Percentiles rank a stretch among this genome's conserved stretches.
phyloP scores from a whole-genome alignment of 2,797 vertebrate genomes.

The Oreochromis mossambicus region DNA sequence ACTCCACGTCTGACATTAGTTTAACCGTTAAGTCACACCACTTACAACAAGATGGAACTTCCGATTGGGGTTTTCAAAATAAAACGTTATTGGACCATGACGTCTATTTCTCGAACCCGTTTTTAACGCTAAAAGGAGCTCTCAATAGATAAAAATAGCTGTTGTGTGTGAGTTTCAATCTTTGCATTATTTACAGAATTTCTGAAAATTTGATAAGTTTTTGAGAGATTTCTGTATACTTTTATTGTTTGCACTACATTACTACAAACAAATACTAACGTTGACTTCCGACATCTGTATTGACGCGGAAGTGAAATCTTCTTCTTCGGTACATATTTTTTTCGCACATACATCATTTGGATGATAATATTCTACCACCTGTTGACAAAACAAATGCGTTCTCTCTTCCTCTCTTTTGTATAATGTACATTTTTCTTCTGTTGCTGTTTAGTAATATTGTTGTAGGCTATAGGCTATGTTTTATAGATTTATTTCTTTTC shows the following conservation, averaged over 20 bases:
- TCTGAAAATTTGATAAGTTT: rapidly evolving
- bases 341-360: background rate
- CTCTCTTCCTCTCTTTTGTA: background rate
- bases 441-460: background rate
- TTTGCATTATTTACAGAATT: background rate
- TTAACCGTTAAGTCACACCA: background rate
- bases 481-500: background rate
- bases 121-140: background rate
- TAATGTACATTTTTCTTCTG: background rate
- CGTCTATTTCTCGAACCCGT: background rate
- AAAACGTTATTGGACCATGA: background rate
- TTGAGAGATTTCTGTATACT: background rate
- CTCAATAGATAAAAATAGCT: background rate
- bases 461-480: background rate
- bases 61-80: conserved; percentile 19
- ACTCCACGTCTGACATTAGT: conserved; percentile 48
- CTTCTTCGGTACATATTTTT: background rate
- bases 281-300: background rate
- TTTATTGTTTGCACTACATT: background rate
- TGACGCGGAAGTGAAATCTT: conserved; percentile 31
- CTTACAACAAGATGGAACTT: background rate
- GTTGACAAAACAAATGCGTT: background rate
- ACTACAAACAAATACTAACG: background rate
- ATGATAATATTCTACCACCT: background rate
- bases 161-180: background rate